These are phyloP conservation scores for Procambarus clarkii DNA, from an alignment of 1,140 invertebrate genomes.

Conservation along the genomic window DNA sequence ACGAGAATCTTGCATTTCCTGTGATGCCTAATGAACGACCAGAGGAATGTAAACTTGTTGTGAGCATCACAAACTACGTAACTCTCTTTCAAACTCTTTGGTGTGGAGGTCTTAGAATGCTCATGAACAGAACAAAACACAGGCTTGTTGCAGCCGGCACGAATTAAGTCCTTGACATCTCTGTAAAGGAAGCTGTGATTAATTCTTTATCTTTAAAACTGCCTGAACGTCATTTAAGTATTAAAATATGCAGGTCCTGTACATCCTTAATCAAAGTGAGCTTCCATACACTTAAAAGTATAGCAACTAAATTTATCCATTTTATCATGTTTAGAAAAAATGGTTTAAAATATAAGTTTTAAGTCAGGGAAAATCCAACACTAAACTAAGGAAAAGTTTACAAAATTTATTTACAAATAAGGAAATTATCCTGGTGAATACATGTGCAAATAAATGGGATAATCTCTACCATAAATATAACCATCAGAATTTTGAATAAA, in stretches of 20 bases:
- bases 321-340: too few relatives aligned
- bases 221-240: neutral
- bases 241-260: neutral
- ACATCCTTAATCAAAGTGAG: too few relatives aligned
- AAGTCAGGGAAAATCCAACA: too few relatives aligned
- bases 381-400: too few relatives aligned
- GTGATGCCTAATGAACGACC: slow-evolving; percentile 98
- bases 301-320: too few relatives aligned
- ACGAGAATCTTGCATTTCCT: slow-evolving; percentile 93
- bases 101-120: slow-evolving; percentile 85
- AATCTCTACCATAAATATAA: too few relatives aligned
- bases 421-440: too few relatives aligned
- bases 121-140: slow-evolving; percentile 95
- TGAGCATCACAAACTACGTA: slow-evolving; percentile 94
- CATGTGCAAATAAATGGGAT: too few relatives aligned
- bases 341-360: too few relatives aligned
- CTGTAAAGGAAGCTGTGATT: slow-evolving; percentile 75
- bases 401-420: too few relatives aligned
- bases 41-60: slow-evolving; percentile 94
- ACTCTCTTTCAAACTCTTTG: slow-evolving; percentile 89
- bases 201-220: neutral
- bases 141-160: slow-evolving; percentile 92
- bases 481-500: too few relatives aligned
- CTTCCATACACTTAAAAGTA: too few relatives aligned
- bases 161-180: slow-evolving; percentile 92